Conservation (phyloP, 1,140 invertebrate species). For the Aphelenchoides besseyi region DNA sequence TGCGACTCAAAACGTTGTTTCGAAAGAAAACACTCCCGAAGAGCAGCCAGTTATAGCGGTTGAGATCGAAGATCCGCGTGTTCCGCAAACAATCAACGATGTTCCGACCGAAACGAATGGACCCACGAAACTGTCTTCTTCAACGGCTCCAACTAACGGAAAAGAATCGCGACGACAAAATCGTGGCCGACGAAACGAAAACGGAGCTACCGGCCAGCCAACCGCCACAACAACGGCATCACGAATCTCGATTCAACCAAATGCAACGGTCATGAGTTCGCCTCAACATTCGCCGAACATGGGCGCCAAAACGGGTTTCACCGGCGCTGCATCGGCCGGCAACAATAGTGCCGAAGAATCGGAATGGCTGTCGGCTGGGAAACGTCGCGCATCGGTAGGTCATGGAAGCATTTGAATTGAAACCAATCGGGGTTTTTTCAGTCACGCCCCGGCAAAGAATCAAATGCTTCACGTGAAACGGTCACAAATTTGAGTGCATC, state of each 20-base stretch:
- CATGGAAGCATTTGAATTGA: neutral
- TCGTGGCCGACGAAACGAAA: neutral
- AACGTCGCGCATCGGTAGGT: slow-evolving; percentile 34
- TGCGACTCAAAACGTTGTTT: neutral
- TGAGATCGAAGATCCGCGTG: neutral
- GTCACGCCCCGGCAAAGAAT: slow-evolving; percentile 22
- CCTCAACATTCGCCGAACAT: slow-evolving; percentile 7
- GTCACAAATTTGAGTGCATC: neutral
- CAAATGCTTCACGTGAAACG: neutral
- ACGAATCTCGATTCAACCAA: slow-evolving; percentile 8
- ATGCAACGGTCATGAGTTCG: neutral
- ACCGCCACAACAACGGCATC: neutral
- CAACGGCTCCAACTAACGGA: neutral
- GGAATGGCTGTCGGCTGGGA: slow-evolving; percentile 34
- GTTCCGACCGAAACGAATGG: neutral
- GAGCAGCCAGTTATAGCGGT: neutral
- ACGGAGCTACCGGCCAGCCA: neutral
- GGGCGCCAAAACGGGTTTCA: neutral
- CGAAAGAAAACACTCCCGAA: neutral
- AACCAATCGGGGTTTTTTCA: neutral
- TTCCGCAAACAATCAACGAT: neutral
- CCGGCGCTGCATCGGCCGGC: neutral
- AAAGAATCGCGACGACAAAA: neutral
- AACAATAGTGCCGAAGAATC: slow-evolving; percentile 20
- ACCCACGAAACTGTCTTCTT: neutral